Conservation (phyloP, 2,113 vertebrate genomes). For the Coryphaenoides rupestris region DNA sequence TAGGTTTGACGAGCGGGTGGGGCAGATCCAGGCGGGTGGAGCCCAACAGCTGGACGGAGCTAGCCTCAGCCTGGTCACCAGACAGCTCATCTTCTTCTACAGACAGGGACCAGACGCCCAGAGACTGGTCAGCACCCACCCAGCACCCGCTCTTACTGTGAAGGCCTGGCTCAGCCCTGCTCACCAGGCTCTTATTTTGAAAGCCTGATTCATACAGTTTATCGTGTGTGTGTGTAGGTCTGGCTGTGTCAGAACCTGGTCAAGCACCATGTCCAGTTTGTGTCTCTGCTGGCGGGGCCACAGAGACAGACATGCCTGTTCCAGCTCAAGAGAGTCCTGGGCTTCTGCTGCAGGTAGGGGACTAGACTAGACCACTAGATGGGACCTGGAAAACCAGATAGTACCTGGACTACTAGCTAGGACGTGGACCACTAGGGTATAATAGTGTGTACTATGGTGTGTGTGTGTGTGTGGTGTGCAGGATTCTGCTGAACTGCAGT, state of each 20-base stretch:
- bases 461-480: slow-evolving; percentile 35
- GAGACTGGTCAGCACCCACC: slow-evolving; percentile 81
- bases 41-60: slow-evolving; percentile 67
- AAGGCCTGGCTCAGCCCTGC: too few relatives aligned
- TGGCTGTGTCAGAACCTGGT: slow-evolving; percentile 96
- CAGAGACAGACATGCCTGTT: slow-evolving; percentile 88
- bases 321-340: slow-evolving; percentile 94
- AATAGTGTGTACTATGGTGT: too few relatives aligned
- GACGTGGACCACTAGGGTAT: too few relatives aligned
- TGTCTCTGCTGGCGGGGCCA: slow-evolving; percentile 84
- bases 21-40: slow-evolving; percentile 74
- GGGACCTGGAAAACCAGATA: too few relatives aligned
- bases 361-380: too few relatives aligned
- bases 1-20: slow-evolving; percentile 81
- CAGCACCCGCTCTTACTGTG: too few relatives aligned
- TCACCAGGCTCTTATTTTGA: too few relatives aligned
- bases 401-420: too few relatives aligned
- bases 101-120: slow-evolving; percentile 86
- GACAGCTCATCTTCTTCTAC: slow-evolving; percentile 95
- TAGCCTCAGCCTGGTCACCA: slow-evolving; percentile 82
- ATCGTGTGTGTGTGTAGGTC: slow-evolving; percentile 71
- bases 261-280: slow-evolving; percentile 85
- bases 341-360: slow-evolving; percentile 91
- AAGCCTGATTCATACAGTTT: too few relatives aligned
- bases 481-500: slow-evolving; percentile 82